phyloP scores from a whole-genome alignment of 2,113 vertebrate species.

The Chrysemys picta region DNA sequence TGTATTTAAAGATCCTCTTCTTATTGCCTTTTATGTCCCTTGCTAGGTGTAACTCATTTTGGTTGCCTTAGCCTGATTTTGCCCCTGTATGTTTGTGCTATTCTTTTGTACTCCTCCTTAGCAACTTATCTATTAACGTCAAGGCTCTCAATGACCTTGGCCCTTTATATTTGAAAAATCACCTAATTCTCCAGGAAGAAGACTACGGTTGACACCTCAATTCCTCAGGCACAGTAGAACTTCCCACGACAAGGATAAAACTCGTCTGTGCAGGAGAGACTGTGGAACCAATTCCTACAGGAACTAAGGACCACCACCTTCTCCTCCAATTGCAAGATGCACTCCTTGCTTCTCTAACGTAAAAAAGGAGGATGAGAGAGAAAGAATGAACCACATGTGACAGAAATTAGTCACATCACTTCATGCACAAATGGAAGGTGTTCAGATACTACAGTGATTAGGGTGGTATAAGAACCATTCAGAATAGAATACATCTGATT shows the following conservation, averaged over 20 bases:
- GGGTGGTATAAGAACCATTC: background rate
- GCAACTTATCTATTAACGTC: background rate
- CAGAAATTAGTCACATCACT: background rate
- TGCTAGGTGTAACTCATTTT: background rate
- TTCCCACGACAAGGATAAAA: background rate
- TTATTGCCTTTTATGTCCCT: background rate
- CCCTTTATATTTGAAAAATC: too few relatives aligned
- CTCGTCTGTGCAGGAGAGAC: background rate
- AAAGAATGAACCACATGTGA: background rate
- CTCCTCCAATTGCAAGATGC: background rate
- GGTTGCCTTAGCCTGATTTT: background rate
- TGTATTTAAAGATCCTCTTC: background rate
- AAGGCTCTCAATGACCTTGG: background rate
- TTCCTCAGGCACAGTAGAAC: background rate
- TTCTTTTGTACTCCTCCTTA: background rate
- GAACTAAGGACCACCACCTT: background rate
- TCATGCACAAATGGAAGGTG: background rate
- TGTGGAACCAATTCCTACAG: background rate
- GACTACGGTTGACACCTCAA: background rate
- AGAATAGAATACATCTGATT: background rate
- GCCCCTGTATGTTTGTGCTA: background rate
- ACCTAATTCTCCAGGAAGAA: background rate
- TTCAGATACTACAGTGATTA: background rate
- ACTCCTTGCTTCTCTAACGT: background rate
- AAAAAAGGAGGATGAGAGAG: background rate